These are phyloP conservation scores for Laticauda laticaudata DNA, from an alignment of 2,113 vertebrate genomes.

Conservation along the genomic window DNA sequence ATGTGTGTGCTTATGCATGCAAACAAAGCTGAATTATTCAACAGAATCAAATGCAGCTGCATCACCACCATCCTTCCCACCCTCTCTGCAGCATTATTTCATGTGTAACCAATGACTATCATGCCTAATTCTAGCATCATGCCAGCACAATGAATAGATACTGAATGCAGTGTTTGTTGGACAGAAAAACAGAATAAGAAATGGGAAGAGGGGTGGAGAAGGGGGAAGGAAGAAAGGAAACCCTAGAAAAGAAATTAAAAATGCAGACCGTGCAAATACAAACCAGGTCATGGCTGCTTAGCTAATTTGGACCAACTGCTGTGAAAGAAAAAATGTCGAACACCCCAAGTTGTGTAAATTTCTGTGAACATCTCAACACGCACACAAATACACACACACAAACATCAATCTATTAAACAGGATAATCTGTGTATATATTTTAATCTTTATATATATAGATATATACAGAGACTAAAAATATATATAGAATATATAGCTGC, in stretches of 20 bases:
- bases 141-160: constrained; percentile 98
- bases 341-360: constrained; percentile 99
- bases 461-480: constrained; percentile 49
- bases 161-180: constrained; percentile 99
- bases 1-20: constrained; percentile 11
- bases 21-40: constrained; percentile 51
- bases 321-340: constrained; percentile 99
- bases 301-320: constrained; percentile 99
- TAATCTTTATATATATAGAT: constrained; percentile 40
- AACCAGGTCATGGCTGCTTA: constrained; percentile 99
- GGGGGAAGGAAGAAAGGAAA: constrained; percentile 68
- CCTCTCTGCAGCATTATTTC: constrained; percentile 98
- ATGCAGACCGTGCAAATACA: constrained; percentile 99
- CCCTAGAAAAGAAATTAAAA: constrained; percentile 83
- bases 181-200: constrained; percentile 86
- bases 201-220: not conserved
- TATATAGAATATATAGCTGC: not conserved
- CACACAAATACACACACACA: constrained; percentile 85
- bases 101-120: constrained; percentile 96
- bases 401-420: constrained; percentile 73
- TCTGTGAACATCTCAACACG: constrained; percentile 90
- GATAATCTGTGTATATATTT: constrained; percentile 16
- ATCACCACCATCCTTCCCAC: constrained; percentile 38
- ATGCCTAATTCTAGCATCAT: constrained; percentile 99
- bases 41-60: constrained; percentile 59